phyloP scores from a whole-genome alignment of 2,113 vertebrate species.

The Xyliphius kryptos region DNA sequence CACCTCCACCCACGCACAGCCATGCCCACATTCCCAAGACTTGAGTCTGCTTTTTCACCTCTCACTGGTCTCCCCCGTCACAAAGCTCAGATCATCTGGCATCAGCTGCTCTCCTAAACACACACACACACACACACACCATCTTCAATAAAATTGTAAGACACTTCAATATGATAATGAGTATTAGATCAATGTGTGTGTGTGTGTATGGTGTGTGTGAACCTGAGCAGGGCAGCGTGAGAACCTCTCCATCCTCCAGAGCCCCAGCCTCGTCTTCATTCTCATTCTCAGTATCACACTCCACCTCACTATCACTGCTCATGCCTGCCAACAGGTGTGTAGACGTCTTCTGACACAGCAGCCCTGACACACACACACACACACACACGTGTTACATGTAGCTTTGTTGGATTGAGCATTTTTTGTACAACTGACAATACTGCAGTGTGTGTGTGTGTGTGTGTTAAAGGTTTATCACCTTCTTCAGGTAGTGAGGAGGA shows the following conservation, averaged over 20 bases:
- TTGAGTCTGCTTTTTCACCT: slow-evolving; percentile 66
- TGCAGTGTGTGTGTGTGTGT: too few relatives aligned
- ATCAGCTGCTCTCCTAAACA: too few relatives aligned
- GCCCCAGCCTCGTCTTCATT: slow-evolving; percentile 78
- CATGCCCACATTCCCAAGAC: too few relatives aligned
- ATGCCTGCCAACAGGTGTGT: slow-evolving; percentile 72
- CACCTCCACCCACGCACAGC: too few relatives aligned
- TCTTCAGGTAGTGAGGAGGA: slow-evolving; percentile 64
- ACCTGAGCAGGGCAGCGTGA: slow-evolving; percentile 59
- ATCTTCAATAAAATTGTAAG: too few relatives aligned
- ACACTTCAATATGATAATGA: too few relatives aligned
- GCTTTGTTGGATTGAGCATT: too few relatives aligned
- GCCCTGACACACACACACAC: slow-evolving; percentile 39
- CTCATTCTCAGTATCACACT: slow-evolving; percentile 86
- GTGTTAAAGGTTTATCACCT: slow-evolving; percentile 65
- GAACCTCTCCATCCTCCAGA: slow-evolving; percentile 54
- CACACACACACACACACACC: too few relatives aligned
- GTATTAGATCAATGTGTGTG: too few relatives aligned
- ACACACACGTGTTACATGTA: too few relatives aligned
- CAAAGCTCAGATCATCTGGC: slow-evolving; percentile 70
- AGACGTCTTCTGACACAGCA: slow-evolving; percentile 59
- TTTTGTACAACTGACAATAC: too few relatives aligned
- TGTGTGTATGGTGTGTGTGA: too few relatives aligned
- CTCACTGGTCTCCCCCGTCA: slow-evolving; percentile 64
- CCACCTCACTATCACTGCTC: slow-evolving; percentile 92